A percentile compares a stretch with the other conserved stretches of the same genome.
phyloP scores from a whole-genome alignment of 2,797 vertebrate species.

The Peromyscus melanophrys region DNA sequence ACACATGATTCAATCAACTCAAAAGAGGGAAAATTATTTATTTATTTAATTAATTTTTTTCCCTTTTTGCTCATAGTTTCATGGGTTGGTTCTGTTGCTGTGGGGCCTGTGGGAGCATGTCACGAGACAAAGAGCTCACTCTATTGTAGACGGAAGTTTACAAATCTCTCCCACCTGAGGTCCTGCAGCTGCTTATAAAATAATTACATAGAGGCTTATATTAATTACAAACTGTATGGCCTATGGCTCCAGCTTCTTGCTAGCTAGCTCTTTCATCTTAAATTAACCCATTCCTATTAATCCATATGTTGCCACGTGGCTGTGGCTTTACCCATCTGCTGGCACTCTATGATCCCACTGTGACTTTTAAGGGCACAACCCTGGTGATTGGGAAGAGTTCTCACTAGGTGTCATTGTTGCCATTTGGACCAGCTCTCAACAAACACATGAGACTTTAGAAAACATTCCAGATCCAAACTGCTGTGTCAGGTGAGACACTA shows the following conservation, averaged over 20 bases:
- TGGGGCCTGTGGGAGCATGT: neutral
- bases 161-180: too few species aligned
- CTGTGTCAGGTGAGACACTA: neutral
- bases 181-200: too few species aligned
- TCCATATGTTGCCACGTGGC: too few species aligned
- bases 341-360: neutral
- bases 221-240: too few species aligned
- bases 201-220: too few species aligned
- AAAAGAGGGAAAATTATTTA: neutral
- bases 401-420: too few species aligned
- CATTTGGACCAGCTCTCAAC: neutral
- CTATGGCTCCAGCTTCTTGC: too few species aligned
- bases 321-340: too few species aligned
- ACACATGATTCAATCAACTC: neutral
- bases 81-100: neutral
- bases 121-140: neutral
- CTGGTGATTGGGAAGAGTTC: neutral
- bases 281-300: too few species aligned
- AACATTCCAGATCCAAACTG: neutral
- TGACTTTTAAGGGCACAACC: neutral
- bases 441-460: neutral
- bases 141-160: too few species aligned
- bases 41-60: neutral
- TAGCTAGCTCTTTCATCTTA: too few species aligned
- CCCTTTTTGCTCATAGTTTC: neutral